Evolutionary conservation across 2,797 vertebrate species (phyloP).

Genomic region (Okamejei kenojei): DNA sequence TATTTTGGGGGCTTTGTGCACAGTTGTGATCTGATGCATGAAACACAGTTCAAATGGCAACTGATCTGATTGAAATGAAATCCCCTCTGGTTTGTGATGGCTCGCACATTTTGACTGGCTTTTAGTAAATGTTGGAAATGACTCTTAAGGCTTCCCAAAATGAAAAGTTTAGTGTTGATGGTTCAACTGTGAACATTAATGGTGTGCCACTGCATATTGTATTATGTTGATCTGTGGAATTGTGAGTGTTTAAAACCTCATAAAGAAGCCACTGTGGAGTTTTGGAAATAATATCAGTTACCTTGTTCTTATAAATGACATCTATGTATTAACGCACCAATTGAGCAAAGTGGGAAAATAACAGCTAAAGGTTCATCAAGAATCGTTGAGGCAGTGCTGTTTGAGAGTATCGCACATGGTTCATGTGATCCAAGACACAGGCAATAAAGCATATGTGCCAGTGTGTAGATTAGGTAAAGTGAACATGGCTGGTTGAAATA

Average conservation of each 20-base stretch:
- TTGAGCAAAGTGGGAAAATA: background rate
- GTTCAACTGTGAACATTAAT: background rate
- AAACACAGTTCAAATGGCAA: conserved; percentile 4
- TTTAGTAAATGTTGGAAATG: background rate
- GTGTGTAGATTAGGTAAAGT: background rate
- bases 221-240: background rate
- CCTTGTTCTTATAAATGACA: background rate
- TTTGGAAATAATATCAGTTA: background rate
- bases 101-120: background rate
- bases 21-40: background rate
- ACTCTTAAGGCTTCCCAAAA: background rate
- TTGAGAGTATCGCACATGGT: background rate
- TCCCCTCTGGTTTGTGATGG: background rate
- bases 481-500: background rate
- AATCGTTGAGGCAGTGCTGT: background rate
- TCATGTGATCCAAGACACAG: background rate
- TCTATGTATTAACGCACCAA: background rate
- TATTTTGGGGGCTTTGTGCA: conserved; percentile 25
- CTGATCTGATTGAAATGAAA: background rate
- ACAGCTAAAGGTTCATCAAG: background rate
- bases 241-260: background rate
- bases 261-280: background rate
- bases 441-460: background rate
- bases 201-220: background rate
- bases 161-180: background rate